Evolutionary conservation across 1,140 invertebrate genomes (phyloP).

Genomic region (Cotesia chilonis): DNA sequence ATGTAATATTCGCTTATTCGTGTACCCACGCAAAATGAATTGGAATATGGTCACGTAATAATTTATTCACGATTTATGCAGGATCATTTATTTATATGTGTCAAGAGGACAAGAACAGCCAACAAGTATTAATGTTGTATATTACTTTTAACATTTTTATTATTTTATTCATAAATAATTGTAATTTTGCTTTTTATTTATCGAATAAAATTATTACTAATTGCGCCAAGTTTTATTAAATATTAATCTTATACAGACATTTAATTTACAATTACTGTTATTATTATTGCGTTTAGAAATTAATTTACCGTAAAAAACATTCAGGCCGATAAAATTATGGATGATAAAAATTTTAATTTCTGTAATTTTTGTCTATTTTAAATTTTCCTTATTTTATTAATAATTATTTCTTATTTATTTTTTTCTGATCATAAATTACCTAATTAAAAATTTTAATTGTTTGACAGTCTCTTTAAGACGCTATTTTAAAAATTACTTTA

Average conservation of each 20-base stretch:
- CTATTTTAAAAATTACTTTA: too few species aligned
- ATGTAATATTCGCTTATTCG: background rate
- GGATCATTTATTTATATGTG: conserved; percentile 45
- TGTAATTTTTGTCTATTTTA: too few species aligned
- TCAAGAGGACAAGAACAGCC: conserved; percentile 46
- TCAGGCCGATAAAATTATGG: too few species aligned
- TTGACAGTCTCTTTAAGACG: too few species aligned
- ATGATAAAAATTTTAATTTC: too few species aligned
- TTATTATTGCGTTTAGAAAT: too few species aligned
- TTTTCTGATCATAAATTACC: too few species aligned
- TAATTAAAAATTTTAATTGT: too few species aligned
- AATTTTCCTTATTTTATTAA: too few species aligned
- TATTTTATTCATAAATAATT: background rate
- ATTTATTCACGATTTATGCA: conserved; percentile 53
- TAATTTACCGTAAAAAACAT: too few species aligned
- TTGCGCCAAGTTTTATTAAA: background rate
- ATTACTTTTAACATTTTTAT: background rate
- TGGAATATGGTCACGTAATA: conserved; percentile 53
- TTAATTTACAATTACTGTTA: too few species aligned
- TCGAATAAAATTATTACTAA: conserved; percentile 16
- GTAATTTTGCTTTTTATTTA: background rate
- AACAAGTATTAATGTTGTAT: conserved; percentile 24
- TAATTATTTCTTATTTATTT: too few species aligned
- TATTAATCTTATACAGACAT: background rate
- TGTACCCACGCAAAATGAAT: conserved; percentile 50